Conservation (phyloP, 64 coral and sea anemone species). For the Acropora tenuis region DNA sequence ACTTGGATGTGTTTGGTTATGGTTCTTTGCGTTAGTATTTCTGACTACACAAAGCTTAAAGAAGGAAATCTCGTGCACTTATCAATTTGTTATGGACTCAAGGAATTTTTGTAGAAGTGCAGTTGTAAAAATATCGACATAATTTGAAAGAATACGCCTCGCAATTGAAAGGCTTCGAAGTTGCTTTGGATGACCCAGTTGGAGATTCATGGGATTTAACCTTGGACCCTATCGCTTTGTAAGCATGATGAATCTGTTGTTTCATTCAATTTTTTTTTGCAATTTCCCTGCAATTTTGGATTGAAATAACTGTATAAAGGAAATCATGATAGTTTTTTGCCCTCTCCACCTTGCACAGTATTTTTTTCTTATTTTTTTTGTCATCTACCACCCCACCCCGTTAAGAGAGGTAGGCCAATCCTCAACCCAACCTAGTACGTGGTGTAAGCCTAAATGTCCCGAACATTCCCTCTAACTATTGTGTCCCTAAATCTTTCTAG, state of each 20-base stretch:
- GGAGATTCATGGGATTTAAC: conserved; percentile 96
- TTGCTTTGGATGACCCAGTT: conserved; percentile 89
- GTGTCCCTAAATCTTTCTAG: too few relatives aligned
- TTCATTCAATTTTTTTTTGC: too few relatives aligned
- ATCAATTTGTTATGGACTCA: neutral
- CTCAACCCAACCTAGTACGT: too few relatives aligned
- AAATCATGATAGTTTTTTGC: too few relatives aligned
- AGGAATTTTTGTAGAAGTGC: conserved; percentile 94
- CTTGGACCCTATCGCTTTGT: conserved; percentile 87
- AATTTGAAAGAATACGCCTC: conserved; percentile 93
- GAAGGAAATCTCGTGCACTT: neutral
- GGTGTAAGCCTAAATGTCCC: too few relatives aligned
- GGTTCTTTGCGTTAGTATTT: conserved; percentile 93
- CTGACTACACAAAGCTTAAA: neutral
- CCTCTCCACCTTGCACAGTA: too few relatives aligned
- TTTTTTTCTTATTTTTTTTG: too few relatives aligned
- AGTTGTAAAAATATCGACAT: conserved; percentile 90
- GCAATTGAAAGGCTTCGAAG: conserved; percentile 89
- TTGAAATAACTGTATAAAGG: too few relatives aligned
- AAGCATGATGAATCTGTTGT: conserved; percentile 68
- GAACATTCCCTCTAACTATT: too few relatives aligned
- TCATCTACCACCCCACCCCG: too few relatives aligned
- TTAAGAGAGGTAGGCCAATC: too few relatives aligned
- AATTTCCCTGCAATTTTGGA: too few relatives aligned
- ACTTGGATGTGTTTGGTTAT: conserved; percentile 88